These are phyloP conservation scores for Arrhamphus sclerolepis DNA, from an alignment of 2,797 vertebrate species.

Conservation along the genomic window DNA sequence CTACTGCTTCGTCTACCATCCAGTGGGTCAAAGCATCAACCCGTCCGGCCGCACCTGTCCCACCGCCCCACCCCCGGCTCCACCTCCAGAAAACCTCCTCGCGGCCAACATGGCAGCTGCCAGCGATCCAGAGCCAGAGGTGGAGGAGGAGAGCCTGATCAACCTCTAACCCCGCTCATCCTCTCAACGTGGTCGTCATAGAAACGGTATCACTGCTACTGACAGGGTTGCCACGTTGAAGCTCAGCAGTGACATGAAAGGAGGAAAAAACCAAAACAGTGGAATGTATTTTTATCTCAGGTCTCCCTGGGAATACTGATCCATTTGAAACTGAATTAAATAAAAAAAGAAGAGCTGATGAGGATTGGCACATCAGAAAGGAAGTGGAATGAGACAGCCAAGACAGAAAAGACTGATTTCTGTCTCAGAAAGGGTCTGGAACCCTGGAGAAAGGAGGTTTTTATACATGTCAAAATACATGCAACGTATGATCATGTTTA, in stretches of 20 bases:
- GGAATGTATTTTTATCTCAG: conserved; percentile 11
- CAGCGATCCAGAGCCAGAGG: conserved; percentile 1
- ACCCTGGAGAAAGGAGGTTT: conserved; percentile 23
- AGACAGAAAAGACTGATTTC: conserved; percentile 1
- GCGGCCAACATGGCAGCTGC: neutral
- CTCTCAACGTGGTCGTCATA: too few species aligned
- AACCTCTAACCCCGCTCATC: conserved; percentile 56
- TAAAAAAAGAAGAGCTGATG: neutral
- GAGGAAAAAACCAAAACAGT: neutral
- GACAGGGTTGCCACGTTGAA: neutral
- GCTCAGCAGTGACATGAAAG: neutral
- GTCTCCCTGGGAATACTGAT: conserved; percentile 9
- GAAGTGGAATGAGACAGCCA: too few species aligned
- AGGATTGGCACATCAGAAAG: neutral
- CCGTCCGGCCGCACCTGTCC: conserved; percentile 36
- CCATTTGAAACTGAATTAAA: neutral
- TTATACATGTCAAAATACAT: conserved; percentile 26
- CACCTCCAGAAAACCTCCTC: conserved; percentile 21
- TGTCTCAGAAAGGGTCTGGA: conserved; percentile 50
- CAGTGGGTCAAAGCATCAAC: conserved; percentile 15
- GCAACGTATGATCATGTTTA: conserved; percentile 31
- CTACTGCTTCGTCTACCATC: conserved; percentile 92
- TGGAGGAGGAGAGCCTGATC: conserved; percentile 62
- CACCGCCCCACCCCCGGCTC: conserved; percentile 41
- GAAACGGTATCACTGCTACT: too few species aligned